Evolutionary conservation across 2,797 vertebrate genomes (phyloP).

Genomic region (Tenualosa ilisha): DNA sequence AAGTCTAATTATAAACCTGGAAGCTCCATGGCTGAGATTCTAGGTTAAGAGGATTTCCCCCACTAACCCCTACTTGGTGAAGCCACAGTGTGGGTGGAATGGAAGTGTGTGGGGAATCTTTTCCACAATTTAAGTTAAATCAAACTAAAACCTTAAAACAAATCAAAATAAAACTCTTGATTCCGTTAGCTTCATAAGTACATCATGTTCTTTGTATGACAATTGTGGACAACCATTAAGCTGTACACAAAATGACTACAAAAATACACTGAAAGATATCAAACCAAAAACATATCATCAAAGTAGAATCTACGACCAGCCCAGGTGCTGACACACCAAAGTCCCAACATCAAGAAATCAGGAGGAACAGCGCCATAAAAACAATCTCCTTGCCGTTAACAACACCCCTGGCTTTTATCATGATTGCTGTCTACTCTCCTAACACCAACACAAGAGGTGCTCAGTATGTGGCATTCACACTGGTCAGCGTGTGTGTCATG

Average conservation of each 20-base stretch:
- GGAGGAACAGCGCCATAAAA: background rate
- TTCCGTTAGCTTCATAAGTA: background rate
- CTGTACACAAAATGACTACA: background rate
- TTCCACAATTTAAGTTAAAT: background rate
- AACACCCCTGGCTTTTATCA: background rate
- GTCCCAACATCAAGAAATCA: background rate
- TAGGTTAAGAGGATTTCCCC: constrained; percentile 73
- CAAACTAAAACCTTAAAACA: background rate
- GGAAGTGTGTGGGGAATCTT: background rate
- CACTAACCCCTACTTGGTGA: constrained; percentile 59
- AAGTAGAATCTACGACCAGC: background rate
- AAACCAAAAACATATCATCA: background rate
- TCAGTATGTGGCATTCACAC: background rate
- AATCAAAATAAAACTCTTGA: background rate
- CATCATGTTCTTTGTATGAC: background rate
- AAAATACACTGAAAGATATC: background rate
- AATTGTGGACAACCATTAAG: background rate
- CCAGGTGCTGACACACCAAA: background rate
- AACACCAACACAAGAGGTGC: background rate
- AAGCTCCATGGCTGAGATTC: constrained; percentile 51
- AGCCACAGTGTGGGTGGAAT: constrained; percentile 43
- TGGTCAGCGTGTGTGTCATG: background rate
- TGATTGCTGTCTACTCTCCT: background rate
- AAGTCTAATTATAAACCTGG: constrained; percentile 58
- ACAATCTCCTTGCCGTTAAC: background rate